Percentiles rank a stretch among this genome's conserved stretches.
These are phyloP conservation scores for Agrenia bidenticulata DNA, from an alignment of 2,888 invertebrate species.

Conservation along the genomic window DNA sequence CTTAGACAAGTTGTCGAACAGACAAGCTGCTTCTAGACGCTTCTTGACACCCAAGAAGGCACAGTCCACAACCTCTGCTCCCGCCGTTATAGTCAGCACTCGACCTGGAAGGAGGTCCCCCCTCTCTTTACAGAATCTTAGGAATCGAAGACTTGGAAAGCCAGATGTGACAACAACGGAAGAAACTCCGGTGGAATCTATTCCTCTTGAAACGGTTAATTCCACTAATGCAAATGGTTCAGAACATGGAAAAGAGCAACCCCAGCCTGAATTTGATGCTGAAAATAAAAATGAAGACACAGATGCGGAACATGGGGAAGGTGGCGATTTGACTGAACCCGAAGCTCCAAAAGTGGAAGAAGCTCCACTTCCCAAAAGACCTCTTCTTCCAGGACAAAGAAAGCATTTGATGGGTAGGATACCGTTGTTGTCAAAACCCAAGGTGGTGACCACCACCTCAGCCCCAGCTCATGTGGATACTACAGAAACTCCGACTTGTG, in stretches of 20 bases:
- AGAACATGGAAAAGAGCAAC: not conserved
- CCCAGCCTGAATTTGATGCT: not conserved
- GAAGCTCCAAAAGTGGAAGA: not conserved
- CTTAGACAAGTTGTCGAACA: constrained; percentile 9
- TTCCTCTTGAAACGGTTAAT: too few species aligned
- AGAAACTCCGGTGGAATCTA: not conserved
- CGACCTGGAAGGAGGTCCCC: not conserved
- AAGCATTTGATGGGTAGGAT: not conserved
- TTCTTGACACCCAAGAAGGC: constrained; percentile 12
- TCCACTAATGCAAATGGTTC: not conserved
- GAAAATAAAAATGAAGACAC: not conserved
- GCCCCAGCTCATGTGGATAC: constrained; percentile 1
- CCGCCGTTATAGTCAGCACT: not conserved
- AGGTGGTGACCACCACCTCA: not conserved
- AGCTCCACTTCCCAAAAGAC: not conserved
- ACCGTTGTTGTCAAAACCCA: not conserved
- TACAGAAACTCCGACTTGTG: constrained; percentile 6
- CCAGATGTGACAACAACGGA: constrained; percentile 3
- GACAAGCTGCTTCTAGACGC: constrained; percentile 10
- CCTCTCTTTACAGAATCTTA: constrained; percentile 6
- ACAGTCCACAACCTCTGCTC: not conserved
- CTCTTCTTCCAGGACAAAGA: not conserved
- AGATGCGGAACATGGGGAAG: not conserved
- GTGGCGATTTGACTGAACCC: not conserved
- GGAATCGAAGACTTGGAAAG: constrained; percentile 8